Percentiles rank a stretch among this genome's conserved stretches.
Conservation (phyloP, 2,888 invertebrate genomes). For the Orthonevra nobilis region DNA sequence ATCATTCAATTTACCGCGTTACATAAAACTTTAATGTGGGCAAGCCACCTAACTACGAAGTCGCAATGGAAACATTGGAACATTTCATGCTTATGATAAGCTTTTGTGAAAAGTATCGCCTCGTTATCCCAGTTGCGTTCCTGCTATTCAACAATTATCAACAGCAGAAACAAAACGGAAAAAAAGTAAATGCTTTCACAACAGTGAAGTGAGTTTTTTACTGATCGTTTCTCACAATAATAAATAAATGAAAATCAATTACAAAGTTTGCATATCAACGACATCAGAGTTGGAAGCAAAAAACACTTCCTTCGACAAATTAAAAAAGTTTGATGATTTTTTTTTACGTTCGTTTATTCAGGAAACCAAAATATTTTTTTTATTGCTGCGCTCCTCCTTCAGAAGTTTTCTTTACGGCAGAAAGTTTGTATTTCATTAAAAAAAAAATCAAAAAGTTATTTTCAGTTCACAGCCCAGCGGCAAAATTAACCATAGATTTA, state of each 20-base stretch:
- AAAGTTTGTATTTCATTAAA: conserved; percentile 54
- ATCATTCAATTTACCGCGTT: too few species aligned
- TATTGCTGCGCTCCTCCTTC: conserved; percentile 29
- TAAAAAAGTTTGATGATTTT: conserved; percentile 63
- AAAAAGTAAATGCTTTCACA: conserved; percentile 28
- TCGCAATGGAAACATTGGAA: background rate
- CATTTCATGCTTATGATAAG: conserved; percentile 12
- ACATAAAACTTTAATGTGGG: too few species aligned
- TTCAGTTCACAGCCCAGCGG: conserved; percentile 57
- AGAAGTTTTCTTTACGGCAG: conserved; percentile 51
- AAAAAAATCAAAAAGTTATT: conserved; percentile 54
- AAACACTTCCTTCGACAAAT: conserved; percentile 62
- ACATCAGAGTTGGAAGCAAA: conserved; percentile 45
- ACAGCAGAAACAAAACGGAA: background rate
- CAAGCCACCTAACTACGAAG: too few species aligned
- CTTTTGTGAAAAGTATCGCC: conserved; percentile 8
- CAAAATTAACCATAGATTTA: conserved; percentile 68
- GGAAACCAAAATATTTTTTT: conserved; percentile 59
- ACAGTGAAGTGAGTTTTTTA: conserved; percentile 27
- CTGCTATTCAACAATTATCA: conserved; percentile 30
- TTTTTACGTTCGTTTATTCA: conserved; percentile 31
- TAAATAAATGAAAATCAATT: conserved; percentile 64
- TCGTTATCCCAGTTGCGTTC: conserved; percentile 12
- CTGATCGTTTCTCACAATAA: conserved; percentile 44
- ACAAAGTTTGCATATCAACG: conserved; percentile 63